Evolutionary conservation across 2,797 vertebrate species (phyloP).

Genomic region (Myotis pilosus): DNA sequence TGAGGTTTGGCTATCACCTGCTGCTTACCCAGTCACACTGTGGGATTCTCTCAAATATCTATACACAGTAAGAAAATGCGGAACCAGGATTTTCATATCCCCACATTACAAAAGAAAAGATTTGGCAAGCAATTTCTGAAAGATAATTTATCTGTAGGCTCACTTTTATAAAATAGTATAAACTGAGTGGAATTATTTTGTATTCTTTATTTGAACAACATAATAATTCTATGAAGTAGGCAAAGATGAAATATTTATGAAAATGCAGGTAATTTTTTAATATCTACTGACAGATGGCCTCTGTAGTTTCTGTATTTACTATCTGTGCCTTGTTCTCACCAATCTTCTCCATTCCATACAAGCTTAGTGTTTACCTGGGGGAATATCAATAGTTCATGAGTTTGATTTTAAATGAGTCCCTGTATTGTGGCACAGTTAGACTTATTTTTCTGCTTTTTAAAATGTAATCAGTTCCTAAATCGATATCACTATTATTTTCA

Average conservation of each 20-base stretch:
- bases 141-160: not conserved
- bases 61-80: not conserved
- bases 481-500: constrained; percentile 54
- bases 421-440: not conserved
- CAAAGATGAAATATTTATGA: constrained; percentile 59
- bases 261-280: constrained; percentile 60
- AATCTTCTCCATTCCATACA: constrained; percentile 25
- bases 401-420: constrained; percentile 59
- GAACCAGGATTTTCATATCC: not conserved
- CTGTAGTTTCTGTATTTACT: constrained; percentile 39
- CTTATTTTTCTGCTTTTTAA: constrained; percentile 39
- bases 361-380: constrained; percentile 35
- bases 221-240: not conserved
- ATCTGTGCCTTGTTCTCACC: not conserved
- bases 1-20: fast-evolving
- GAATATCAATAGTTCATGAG: constrained; percentile 59
- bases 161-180: constrained; percentile 45
- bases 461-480: constrained; percentile 54
- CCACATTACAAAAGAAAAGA: not conserved
- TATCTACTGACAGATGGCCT: constrained; percentile 53
- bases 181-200: constrained; percentile 55
- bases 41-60: not conserved
- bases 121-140: constrained; percentile 32
- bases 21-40: not conserved
- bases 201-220: constrained; percentile 63